Conservation (phyloP, 2,888 invertebrate species). For the Trisateles emortualis region DNA sequence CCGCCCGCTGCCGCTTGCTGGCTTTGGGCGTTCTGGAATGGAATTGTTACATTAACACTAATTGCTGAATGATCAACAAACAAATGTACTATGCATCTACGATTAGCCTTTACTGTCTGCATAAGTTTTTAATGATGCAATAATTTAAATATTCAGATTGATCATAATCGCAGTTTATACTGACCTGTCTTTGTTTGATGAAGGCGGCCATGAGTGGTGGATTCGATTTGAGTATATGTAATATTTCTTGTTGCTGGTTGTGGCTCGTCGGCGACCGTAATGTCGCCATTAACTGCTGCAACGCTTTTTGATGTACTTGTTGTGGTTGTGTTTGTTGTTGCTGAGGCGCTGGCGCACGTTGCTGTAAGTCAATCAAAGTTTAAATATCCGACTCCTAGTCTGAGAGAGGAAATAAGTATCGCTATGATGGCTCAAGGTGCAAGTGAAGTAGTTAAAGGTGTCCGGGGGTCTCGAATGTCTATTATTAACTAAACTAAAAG, state of each 20-base stretch:
- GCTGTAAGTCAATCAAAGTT: slow-evolving; percentile 41
- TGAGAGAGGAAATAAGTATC: too few relatives aligned
- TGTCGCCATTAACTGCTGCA: slow-evolving; percentile 95
- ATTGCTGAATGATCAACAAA: too few relatives aligned
- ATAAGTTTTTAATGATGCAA: too few relatives aligned
- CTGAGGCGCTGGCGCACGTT: slow-evolving; percentile 70
- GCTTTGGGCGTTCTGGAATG: slow-evolving; percentile 82
- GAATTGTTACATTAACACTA: not conserved
- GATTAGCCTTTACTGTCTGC: too few relatives aligned
- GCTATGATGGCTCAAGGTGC: too few relatives aligned
- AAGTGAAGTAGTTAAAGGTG: too few relatives aligned
- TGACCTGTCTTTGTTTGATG: slow-evolving; percentile 93
- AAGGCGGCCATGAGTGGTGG: slow-evolving; percentile 98
- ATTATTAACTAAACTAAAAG: too few relatives aligned
- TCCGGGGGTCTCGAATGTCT: too few relatives aligned
- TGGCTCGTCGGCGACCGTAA: slow-evolving; percentile 95
- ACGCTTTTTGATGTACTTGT: slow-evolving; percentile 87
- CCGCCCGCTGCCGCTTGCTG: slow-evolving; percentile 74
- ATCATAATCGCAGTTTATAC: too few relatives aligned
- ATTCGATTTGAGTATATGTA: slow-evolving; percentile 96
- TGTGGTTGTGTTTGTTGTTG: slow-evolving; percentile 77
- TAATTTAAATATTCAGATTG: too few relatives aligned
- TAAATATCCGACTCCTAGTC: not conserved
- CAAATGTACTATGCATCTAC: too few relatives aligned
- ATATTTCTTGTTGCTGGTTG: slow-evolving; percentile 96